These are phyloP conservation scores for Morpho deidamia DNA, from an alignment of 2,888 invertebrate genomes.

Conservation along the genomic window DNA sequence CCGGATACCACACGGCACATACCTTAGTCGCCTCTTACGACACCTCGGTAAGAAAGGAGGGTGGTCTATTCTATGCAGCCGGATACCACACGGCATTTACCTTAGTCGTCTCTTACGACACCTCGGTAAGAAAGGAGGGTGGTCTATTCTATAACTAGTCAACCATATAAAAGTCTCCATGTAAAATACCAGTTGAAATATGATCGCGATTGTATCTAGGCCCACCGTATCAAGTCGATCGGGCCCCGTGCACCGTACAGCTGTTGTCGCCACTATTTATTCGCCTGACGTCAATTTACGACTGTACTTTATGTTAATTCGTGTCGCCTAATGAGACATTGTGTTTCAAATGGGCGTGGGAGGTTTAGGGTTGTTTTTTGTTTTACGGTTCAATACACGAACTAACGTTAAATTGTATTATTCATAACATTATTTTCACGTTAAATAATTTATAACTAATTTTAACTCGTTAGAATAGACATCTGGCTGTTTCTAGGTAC, in stretches of 20 bases:
- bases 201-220: conserved; percentile 2
- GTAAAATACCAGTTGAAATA: conserved; percentile 1
- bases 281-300: conserved; percentile 25
- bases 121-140: no score
- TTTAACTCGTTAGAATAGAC: no score
- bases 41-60: no score
- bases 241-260: conserved; percentile 19
- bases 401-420: neutral
- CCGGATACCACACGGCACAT: no score
- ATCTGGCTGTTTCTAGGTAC: no score
- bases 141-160: no score
- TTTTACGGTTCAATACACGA: conserved; percentile 2
- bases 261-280: conserved; percentile 29
- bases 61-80: no score
- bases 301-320: conserved; percentile 42
- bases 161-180: conserved; percentile 2
- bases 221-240: conserved; percentile 16
- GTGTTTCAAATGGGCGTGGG: conserved; percentile 27
- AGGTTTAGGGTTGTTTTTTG: conserved; percentile 17
- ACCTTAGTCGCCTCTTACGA: no score
- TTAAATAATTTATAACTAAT: no score
- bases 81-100: no score
- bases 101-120: no score
- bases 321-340: conserved; percentile 41
- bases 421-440: no score